phyloP scores from a whole-genome alignment of 1,140 invertebrate species.

The Drosophila neocordata region DNA sequence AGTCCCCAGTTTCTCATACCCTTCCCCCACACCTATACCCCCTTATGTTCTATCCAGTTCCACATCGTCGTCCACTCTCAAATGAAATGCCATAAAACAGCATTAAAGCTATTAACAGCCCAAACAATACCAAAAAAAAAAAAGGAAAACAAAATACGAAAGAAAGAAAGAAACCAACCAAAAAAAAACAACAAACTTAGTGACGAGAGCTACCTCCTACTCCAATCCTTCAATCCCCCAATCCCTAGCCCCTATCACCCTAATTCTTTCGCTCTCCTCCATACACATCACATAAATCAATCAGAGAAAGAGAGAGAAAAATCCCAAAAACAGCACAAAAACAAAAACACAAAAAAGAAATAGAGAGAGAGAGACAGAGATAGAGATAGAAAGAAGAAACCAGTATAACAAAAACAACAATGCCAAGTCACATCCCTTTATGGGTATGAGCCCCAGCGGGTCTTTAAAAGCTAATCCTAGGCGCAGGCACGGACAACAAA shows the following conservation, averaged over 20 bases:
- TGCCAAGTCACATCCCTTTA: conserved; percentile 51
- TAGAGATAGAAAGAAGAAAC: not conserved
- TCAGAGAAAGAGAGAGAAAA: conserved; percentile 42
- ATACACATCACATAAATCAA: conserved; percentile 61
- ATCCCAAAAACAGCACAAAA: not conserved
- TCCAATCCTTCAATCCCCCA: conserved; percentile 1
- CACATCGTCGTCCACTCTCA: conserved; percentile 44
- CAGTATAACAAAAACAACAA: not conserved
- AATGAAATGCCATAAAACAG: conserved; percentile 73
- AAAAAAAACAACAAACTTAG: conserved; percentile 21
- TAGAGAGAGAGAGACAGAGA: not conserved
- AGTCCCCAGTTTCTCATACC: conserved; percentile 49
- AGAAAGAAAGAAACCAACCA: not conserved
- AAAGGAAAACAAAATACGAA: not conserved
- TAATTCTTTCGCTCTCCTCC: conserved; percentile 8
- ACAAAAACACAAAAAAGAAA: not conserved
- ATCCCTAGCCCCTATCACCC: not conserved
- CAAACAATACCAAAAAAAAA: conserved; percentile 33
- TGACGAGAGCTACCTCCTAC: conserved; percentile 29
- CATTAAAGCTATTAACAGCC: conserved; percentile 78
- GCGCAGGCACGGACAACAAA: conserved; percentile 32
- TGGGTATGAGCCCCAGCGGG: conserved; percentile 42
- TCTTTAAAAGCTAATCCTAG: conserved; percentile 50
- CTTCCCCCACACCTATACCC: conserved; percentile 10
- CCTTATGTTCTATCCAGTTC: not conserved